Base-by-base conservation (phyloP, 2,113 vertebrate genomes). In the Equus przewalskii region DNA sequence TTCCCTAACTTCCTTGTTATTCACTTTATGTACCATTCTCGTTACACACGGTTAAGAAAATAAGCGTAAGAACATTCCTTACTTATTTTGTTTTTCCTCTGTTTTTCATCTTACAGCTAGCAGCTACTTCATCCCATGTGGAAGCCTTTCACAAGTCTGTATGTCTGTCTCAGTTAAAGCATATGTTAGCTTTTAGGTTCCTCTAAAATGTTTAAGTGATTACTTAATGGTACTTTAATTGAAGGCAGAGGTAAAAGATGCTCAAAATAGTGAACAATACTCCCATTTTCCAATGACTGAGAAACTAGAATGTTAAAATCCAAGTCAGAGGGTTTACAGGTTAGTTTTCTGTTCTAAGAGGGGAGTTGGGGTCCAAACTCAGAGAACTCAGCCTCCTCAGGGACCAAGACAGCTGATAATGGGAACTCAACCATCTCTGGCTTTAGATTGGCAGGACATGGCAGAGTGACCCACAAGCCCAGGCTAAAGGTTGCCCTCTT, bases 1-100 rank as follows among this genome's bases (percentile, higher is more conserved):
- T 97, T 94, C 76, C 95, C 28, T 36, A 14, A 76, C 79, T 96
- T 97, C 96, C 96, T 96, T 97, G 75, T 95, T 92, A 92, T 97
- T 97, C n/a, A 73, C 10, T 62, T 91, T 83, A 84, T 92, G 82
- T 87, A 76, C 24, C 30, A 30, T 97, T 90, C 86, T 69, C 64
- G 86, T 84, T 69, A 67, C 16, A 94, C 64, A 83, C 33, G 60
- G 46, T 92, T 62, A 33, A 84, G 90, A 90, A 92, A 94, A 97
- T 64, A 97, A 92, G 81, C 94, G 73, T 9, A 80, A 51, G 49
- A 78, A 91, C 80, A 97, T 96, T 94, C 89, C 91, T 91, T 91
- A 36, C 90, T 86, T 96, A 93, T 89, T 93, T 95, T 86, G 44
- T 62, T 94, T 46, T 97, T 96, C 91, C 93, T 97, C 91, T 97